Percentiles rank a stretch among this genome's conserved stretches.
Conservation (phyloP, 2,797 vertebrate species). For the Pseudochirops cupreus region DNA sequence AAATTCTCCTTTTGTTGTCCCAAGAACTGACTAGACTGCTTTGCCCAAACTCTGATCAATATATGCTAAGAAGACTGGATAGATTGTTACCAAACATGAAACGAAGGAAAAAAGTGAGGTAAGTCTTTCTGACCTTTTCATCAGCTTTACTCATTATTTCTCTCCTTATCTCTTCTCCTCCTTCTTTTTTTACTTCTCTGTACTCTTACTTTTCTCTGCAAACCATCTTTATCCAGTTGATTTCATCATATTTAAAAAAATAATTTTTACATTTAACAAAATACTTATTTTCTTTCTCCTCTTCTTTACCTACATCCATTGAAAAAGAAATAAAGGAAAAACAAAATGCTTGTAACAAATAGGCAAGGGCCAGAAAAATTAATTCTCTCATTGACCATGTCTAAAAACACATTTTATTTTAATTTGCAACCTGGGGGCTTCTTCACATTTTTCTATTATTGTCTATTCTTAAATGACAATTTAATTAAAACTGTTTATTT, state of each 20-base stretch:
- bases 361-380: neutral
- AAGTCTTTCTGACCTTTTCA: neutral
- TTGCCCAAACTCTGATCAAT: neutral
- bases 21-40: neutral
- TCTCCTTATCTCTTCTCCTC: neutral
- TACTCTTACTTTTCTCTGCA: neutral
- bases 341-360: neutral
- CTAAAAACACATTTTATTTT: neutral
- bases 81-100: neutral
- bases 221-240: neutral
- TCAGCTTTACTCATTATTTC: neutral
- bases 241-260: neutral
- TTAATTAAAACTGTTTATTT: neutral
- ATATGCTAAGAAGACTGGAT: neutral
- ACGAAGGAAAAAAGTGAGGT: neutral
- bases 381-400: neutral
- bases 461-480: neutral
- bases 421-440: neutral
- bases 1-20: neutral
- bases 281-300: neutral
- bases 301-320: neutral
- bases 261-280: neutral
- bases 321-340: neutral
- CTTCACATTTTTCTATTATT: neutral
- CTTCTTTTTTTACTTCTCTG: neutral